phyloP scores from a whole-genome alignment of 2,888 invertebrate genomes.

The Escarpia spicata region DNA sequence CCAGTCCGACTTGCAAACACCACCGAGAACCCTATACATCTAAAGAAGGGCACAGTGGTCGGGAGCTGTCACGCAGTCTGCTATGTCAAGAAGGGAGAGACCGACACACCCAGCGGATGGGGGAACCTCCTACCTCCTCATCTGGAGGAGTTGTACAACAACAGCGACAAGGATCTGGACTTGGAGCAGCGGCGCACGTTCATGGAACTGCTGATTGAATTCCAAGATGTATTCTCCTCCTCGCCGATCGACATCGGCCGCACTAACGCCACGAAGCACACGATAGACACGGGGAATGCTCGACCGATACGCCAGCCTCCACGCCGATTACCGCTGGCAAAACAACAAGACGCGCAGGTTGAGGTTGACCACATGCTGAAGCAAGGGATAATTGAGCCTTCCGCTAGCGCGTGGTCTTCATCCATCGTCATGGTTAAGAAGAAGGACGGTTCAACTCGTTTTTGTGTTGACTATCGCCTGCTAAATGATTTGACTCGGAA shows the following conservation, averaged over 20 bases:
- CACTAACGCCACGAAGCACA: not conserved
- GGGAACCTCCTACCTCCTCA: not conserved
- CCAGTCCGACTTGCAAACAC: not conserved
- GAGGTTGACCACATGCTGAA: no score
- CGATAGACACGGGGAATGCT: not conserved
- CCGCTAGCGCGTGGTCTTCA: constrained; percentile 27
- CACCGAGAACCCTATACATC: not conserved
- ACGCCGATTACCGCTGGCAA: not conserved
- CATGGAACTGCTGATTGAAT: not conserved
- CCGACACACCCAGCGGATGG: not conserved
- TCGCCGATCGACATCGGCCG: not conserved
- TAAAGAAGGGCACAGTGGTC: not conserved
- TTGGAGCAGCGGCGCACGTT: not conserved
- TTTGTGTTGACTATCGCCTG: no score
- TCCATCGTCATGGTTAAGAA: constrained; percentile 36
- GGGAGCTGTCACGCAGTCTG: not conserved
- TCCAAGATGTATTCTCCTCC: not conserved
- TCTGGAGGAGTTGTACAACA: not conserved
- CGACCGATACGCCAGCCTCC: not conserved
- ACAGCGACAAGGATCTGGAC: not conserved
- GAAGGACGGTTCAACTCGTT: constrained; percentile 27
- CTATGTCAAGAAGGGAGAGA: not conserved
- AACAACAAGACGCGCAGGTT: not conserved
- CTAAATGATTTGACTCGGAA: no score
- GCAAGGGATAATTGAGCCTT: constrained; percentile 27